These are phyloP conservation scores for Stenodera caucasica DNA, from an alignment of 2,888 invertebrate species.

Conservation along the genomic window DNA sequence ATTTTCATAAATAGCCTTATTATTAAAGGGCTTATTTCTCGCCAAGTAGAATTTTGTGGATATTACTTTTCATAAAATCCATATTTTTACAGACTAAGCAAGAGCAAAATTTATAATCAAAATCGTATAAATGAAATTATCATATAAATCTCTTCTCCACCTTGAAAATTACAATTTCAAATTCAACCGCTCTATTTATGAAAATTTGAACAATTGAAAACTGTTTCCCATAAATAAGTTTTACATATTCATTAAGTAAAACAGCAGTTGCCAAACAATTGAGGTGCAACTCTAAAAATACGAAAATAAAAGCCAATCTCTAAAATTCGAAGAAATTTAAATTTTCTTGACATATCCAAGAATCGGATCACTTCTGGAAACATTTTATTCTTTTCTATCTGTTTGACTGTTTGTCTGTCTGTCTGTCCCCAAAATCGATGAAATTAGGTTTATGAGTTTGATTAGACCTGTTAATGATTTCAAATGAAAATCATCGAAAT, in stretches of 20 bases:
- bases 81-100: background rate
- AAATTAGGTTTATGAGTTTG: too few relatives aligned
- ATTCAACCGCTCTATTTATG: constrained; percentile 16
- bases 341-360: too few relatives aligned
- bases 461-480: too few relatives aligned
- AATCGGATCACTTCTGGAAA: too few relatives aligned
- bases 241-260: too few relatives aligned
- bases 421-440: too few relatives aligned
- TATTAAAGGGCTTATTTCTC: background rate
- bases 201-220: constrained; percentile 18
- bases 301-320: too few relatives aligned
- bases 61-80: constrained; percentile 4
- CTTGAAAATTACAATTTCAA: constrained; percentile 20
- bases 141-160: constrained; percentile 11
- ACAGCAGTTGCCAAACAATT: background rate
- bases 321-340: too few relatives aligned
- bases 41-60: background rate
- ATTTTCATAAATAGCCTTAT: background rate
- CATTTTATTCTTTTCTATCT: too few relatives aligned
- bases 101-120: constrained; percentile 6
- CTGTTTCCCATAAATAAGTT: background rate
- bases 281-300: too few relatives aligned
- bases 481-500: too few relatives aligned
- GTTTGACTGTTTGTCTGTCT: too few relatives aligned
- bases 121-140: constrained; percentile 6